These are phyloP conservation scores for Lepisosteus osseus DNA, from an alignment of 2,113 vertebrate genomes.

Conservation along the genomic window DNA sequence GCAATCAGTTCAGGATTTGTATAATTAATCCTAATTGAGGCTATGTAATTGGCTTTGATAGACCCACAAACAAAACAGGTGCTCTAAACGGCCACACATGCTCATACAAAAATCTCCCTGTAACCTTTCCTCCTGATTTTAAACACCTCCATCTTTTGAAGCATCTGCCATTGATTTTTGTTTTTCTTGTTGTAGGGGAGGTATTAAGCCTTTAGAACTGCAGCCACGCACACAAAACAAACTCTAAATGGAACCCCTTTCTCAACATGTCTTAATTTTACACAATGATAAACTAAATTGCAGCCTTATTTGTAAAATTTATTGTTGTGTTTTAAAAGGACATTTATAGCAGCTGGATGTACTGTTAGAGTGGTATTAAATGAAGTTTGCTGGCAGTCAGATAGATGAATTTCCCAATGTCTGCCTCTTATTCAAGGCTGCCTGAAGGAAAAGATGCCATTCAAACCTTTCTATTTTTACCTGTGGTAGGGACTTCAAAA, in stretches of 20 bases:
- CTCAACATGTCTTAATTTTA: conserved; percentile 19
- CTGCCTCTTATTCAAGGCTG: conserved; percentile 17
- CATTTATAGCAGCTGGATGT: conserved; percentile 8
- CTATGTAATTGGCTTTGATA: no score
- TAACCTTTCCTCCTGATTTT: no score
- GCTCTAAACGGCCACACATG: no score
- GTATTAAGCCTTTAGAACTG: no score
- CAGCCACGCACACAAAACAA: no score
- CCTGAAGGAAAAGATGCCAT: conserved; percentile 8
- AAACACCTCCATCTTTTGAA: no score
- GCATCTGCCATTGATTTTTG: no score
- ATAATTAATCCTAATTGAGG: no score
- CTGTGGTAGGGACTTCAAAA: not conserved
- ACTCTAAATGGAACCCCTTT: not conserved
- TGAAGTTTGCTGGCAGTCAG: conserved; percentile 19
- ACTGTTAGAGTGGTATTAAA: conserved; percentile 40
- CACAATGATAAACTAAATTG: not conserved
- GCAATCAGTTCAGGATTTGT: no score
- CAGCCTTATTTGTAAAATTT: conserved; percentile 5
- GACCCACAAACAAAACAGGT: no score
- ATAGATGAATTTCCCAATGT: conserved; percentile 39
- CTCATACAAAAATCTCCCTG: no score
- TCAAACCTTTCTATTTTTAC: conserved; percentile 14
- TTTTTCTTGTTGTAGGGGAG: no score
- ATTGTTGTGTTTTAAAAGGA: conserved; percentile 21